phyloP scores from a whole-genome alignment of 2,113 vertebrate species.

The Erinaceus europaeus region DNA sequence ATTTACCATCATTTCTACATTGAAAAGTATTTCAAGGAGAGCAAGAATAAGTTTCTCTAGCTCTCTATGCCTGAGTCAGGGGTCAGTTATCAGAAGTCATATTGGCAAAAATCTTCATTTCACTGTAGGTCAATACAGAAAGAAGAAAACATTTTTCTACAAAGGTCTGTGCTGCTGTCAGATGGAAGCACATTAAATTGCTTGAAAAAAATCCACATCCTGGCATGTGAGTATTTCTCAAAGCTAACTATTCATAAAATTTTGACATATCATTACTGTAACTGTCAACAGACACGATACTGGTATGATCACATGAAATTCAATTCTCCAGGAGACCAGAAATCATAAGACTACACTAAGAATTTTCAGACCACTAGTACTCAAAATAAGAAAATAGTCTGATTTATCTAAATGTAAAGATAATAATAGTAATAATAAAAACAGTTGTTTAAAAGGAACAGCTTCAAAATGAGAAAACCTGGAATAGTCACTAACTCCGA shows the following conservation, averaged over 20 bases:
- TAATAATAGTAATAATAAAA: too few relatives aligned
- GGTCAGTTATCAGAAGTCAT: slow-evolving; percentile 26
- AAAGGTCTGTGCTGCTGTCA: slow-evolving; percentile 56
- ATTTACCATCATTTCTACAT: too few relatives aligned
- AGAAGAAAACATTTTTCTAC: slow-evolving; percentile 62
- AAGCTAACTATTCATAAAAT: slow-evolving; percentile 75
- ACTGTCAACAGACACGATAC: slow-evolving; percentile 58
- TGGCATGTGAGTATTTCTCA: slow-evolving; percentile 69
- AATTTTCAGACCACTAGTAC: slow-evolving; percentile 4
- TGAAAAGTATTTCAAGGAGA: not conserved
- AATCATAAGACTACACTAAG: slow-evolving; percentile 57
- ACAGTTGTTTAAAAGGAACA: not conserved
- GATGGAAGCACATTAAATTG: slow-evolving; percentile 48
- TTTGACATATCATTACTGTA: slow-evolving; percentile 72
- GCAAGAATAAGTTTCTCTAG: not conserved
- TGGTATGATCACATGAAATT: slow-evolving; percentile 64
- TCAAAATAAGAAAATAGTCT: not conserved
- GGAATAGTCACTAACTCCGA: not conserved
- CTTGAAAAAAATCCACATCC: slow-evolving; percentile 67
- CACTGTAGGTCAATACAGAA: slow-evolving; percentile 43
- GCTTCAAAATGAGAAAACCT: slow-evolving; percentile 17
- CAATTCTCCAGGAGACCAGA: slow-evolving; percentile 47
- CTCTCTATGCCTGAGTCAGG: not conserved
- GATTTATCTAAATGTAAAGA: not conserved
- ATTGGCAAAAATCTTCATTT: slow-evolving; percentile 49